Percentiles rank a stretch among this genome's conserved stretches.
Evolutionary conservation across 2,797 vertebrate species (phyloP).

Genomic region (Pseudotriccus pelzelni): DNA sequence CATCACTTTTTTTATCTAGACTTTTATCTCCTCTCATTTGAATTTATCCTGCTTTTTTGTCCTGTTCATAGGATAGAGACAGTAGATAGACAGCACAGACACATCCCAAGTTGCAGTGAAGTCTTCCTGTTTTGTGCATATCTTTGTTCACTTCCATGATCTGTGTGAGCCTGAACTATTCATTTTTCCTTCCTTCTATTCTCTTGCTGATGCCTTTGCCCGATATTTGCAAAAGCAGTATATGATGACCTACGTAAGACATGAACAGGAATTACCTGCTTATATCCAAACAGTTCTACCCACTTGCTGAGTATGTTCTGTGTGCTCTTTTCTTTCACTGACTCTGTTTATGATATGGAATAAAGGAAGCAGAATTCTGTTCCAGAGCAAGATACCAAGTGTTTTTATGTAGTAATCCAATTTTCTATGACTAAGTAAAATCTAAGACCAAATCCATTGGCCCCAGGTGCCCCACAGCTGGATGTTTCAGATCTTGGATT

Average conservation of each 20-base stretch:
- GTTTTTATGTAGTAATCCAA: neutral
- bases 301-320: neutral
- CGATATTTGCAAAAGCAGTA: fast-evolving
- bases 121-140: neutral
- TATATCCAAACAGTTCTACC: neutral
- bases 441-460: neutral
- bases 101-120: neutral
- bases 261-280: neutral
- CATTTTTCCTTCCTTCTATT: neutral
- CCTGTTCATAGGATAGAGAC: neutral
- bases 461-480: neutral
- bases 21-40: neutral
- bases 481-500: neutral
- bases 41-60: neutral
- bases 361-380: neutral
- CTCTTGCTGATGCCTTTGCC: neutral
- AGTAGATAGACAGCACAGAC: neutral
- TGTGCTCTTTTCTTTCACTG: neutral
- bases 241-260: neutral
- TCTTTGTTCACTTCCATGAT: neutral
- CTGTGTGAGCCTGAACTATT: neutral
- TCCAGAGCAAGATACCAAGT: neutral
- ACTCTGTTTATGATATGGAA: neutral
- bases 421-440: neutral
- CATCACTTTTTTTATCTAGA: neutral